Evolutionary conservation across 2,888 invertebrate genomes (phyloP).

Genomic region (Xanthorhoe designata): DNA sequence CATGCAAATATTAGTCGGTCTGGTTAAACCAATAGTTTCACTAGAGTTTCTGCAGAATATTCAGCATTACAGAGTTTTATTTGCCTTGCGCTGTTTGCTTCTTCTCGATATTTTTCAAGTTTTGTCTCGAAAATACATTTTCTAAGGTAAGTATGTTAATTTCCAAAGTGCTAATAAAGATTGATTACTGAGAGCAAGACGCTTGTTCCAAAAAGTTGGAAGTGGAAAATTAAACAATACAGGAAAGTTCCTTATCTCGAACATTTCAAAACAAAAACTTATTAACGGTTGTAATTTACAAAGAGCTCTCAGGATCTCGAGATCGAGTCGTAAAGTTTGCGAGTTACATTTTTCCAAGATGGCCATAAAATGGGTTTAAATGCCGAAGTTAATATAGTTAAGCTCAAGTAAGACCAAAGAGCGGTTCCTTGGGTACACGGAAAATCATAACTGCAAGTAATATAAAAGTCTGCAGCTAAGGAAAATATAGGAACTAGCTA

Average conservation of each 20-base stretch:
- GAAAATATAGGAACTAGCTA: background rate
- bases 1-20: constrained; percentile 23
- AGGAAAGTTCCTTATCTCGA: constrained; percentile 34
- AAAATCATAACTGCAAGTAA: background rate
- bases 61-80: constrained; percentile 5
- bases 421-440: background rate
- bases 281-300: constrained; percentile 39
- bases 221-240: constrained; percentile 42
- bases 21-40: constrained; percentile 20
- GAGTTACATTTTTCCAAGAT: constrained; percentile 31
- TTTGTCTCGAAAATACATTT: background rate
- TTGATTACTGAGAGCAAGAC: constrained; percentile 29
- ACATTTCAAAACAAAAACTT: constrained; percentile 37
- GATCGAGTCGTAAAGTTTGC: constrained; percentile 26
- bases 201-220: constrained; percentile 35
- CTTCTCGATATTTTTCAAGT: background rate
- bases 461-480: background rate
- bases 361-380: constrained; percentile 31
- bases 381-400: constrained; percentile 46
- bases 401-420: constrained; percentile 9
- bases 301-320: constrained; percentile 38
- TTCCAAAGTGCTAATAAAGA: constrained; percentile 31
- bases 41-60: background rate
- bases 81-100: constrained; percentile 2
- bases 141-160: constrained; percentile 7